Percentiles rank a stretch among this genome's conserved stretches.
These are phyloP conservation scores for Propithecus coquereli DNA, from an alignment of 2,113 vertebrate genomes.

Conservation along the genomic window DNA sequence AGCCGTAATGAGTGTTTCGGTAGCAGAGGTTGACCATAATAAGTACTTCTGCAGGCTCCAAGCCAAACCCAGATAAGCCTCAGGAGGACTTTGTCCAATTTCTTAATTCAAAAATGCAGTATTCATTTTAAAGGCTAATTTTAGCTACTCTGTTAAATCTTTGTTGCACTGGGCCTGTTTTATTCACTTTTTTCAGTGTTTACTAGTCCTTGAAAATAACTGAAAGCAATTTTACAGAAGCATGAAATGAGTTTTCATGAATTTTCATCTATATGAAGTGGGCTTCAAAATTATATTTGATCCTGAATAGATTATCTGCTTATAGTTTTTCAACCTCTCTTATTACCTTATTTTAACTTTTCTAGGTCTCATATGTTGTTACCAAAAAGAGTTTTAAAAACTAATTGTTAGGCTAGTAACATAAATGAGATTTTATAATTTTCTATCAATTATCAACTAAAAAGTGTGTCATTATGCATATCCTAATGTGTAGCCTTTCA, in stretches of 20 bases:
- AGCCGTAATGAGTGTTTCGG: slow-evolving; percentile 72
- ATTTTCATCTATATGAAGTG: slow-evolving; percentile 28
- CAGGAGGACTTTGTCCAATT: slow-evolving; percentile 71
- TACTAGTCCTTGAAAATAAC: slow-evolving; percentile 74
- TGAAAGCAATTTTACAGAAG: slow-evolving; percentile 74
- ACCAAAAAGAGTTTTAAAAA: neutral
- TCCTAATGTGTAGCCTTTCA: neutral
- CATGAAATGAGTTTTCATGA: slow-evolving; percentile 65
- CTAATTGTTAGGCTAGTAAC: neutral
- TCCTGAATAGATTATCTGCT: neutral
- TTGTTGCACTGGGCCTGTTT: slow-evolving; percentile 36
- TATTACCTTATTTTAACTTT: neutral
- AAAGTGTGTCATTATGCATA: neutral
- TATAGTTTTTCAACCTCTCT: neutral
- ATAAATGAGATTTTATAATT: neutral
- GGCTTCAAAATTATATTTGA: slow-evolving; percentile 10
- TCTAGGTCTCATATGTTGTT: neutral
- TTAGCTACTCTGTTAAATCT: slow-evolving; percentile 64
- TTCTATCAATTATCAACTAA: neutral
- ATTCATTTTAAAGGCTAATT: slow-evolving; percentile 73
- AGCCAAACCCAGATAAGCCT: slow-evolving; percentile 70
- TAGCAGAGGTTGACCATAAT: slow-evolving; percentile 75
- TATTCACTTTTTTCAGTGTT: slow-evolving; percentile 59
- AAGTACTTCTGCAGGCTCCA: slow-evolving; percentile 74
- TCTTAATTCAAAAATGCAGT: slow-evolving; percentile 78